Conservation (phyloP, 2,888 invertebrate species). For the Frankliniella fusca region DNA sequence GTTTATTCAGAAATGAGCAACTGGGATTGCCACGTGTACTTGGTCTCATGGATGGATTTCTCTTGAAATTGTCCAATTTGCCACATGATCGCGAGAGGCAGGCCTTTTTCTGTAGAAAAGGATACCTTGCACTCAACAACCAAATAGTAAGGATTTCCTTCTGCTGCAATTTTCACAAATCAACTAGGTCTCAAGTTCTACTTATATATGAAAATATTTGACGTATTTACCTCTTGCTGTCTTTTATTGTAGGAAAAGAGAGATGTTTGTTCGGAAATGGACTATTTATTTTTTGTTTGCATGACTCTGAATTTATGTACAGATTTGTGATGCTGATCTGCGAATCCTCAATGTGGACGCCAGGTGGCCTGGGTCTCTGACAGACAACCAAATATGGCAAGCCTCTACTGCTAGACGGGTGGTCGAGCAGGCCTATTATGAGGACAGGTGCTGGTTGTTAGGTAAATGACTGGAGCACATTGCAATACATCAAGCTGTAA, state of each 20-base stretch:
- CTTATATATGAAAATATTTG: too few species aligned
- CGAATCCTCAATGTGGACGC: neutral
- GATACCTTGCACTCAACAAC: too few species aligned
- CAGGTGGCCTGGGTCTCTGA: neutral
- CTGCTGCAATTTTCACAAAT: neutral
- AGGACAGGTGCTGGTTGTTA: neutral
- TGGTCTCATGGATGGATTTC: neutral
- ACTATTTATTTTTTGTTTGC: too few species aligned
- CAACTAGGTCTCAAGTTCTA: neutral
- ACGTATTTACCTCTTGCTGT: too few species aligned
- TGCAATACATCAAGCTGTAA: too few species aligned
- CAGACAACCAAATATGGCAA: neutral
- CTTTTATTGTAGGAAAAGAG: too few species aligned
- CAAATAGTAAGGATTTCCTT: neutral
- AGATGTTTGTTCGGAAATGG: too few species aligned
- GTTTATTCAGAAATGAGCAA: neutral
- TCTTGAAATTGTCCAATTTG: neutral
- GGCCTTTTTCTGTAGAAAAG: neutral
- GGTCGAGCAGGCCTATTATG: neutral
- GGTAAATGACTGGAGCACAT: too few species aligned
- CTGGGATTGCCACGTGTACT: neutral
- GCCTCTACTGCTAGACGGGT: neutral
- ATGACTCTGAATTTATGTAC: too few species aligned
- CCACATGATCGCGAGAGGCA: neutral
- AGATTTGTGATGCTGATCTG: neutral